phyloP scores from a whole-genome alignment of 1,140 invertebrate genomes.

The Steinernema khuongi region DNA sequence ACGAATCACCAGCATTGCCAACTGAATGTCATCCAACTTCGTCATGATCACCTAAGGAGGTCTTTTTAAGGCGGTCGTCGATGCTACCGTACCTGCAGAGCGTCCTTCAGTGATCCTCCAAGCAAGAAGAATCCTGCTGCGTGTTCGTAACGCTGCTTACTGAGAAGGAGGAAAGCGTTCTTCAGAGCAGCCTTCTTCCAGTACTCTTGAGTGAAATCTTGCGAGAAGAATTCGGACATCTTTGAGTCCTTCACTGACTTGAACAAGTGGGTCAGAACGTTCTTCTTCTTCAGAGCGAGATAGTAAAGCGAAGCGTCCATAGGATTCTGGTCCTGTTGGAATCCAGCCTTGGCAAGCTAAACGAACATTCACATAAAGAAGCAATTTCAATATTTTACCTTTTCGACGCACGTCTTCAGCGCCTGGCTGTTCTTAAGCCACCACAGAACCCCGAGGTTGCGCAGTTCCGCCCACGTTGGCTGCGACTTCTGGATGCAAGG shows the following conservation, averaged over 20 bases:
- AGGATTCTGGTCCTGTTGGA: conserved; percentile 72
- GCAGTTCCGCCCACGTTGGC: conserved; percentile 79
- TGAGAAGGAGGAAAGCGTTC: conserved; percentile 90
- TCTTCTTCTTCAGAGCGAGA: conserved; percentile 96
- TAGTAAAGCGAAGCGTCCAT: conserved; percentile 95
- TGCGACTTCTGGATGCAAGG: conserved; percentile 68
- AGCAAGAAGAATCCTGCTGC: conserved; percentile 83
- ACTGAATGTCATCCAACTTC: conserved; percentile 87
- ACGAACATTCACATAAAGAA: conserved; percentile 20
- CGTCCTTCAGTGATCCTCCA: conserved; percentile 84
- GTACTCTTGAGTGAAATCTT: conserved; percentile 81
- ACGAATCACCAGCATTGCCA: conserved; percentile 85
- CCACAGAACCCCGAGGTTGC: conserved; percentile 89
- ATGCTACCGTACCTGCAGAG: conserved; percentile 71
- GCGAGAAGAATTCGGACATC: conserved; percentile 89
- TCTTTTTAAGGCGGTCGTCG: background rate
- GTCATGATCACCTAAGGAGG: conserved; percentile 71
- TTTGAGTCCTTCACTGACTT: conserved; percentile 72
- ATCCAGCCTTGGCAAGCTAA: conserved; percentile 56
- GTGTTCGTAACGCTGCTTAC: conserved; percentile 87
- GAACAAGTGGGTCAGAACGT: conserved; percentile 88
- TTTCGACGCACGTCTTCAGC: conserved; percentile 79
- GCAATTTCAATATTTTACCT: conserved; percentile 62
- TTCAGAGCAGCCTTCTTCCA: conserved; percentile 94
- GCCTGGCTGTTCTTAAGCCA: conserved; percentile 84